phyloP scores from a whole-genome alignment of 2,888 invertebrate species.

The Hanleya hanleyi region DNA sequence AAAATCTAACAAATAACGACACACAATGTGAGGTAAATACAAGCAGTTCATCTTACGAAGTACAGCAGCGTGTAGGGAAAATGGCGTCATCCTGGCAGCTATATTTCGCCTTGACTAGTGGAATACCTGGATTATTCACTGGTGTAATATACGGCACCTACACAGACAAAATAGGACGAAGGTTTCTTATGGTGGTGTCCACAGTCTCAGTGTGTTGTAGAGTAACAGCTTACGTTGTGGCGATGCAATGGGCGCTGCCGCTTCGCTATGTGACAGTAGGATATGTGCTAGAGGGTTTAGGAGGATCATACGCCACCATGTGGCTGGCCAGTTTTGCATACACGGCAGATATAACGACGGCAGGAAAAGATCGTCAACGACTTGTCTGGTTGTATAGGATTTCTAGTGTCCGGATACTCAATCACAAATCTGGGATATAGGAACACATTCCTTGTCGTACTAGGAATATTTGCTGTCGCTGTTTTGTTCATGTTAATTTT shows the following conservation, averaged over 20 bases:
- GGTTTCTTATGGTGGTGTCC: neutral
- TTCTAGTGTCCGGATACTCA: conserved; percentile 30
- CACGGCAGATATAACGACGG: conserved; percentile 37
- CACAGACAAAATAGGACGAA: neutral
- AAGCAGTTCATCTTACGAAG: neutral
- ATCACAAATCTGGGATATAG: conserved; percentile 34
- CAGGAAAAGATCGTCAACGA: conserved; percentile 23
- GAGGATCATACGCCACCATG: conserved; percentile 38
- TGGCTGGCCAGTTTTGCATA: conserved; percentile 38
- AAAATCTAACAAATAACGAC: neutral
- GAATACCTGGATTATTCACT: neutral
- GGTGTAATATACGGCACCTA: neutral
- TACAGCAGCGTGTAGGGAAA: neutral
- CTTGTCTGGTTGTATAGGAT: neutral
- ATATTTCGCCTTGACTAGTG: neutral
- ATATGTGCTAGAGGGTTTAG: conserved; percentile 37
- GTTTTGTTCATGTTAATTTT: conserved; percentile 18
- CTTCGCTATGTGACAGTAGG: conserved; percentile 15
- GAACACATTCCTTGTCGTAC: conserved; percentile 28
- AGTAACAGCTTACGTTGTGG: conserved; percentile 6
- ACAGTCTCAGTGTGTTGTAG: neutral
- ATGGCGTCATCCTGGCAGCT: conserved; percentile 5
- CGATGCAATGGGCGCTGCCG: neutral
- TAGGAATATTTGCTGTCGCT: conserved; percentile 3
- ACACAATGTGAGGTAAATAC: neutral